Base-by-base conservation (phyloP, 2,113 vertebrate species). In the Cisticola juncidis region DNA sequence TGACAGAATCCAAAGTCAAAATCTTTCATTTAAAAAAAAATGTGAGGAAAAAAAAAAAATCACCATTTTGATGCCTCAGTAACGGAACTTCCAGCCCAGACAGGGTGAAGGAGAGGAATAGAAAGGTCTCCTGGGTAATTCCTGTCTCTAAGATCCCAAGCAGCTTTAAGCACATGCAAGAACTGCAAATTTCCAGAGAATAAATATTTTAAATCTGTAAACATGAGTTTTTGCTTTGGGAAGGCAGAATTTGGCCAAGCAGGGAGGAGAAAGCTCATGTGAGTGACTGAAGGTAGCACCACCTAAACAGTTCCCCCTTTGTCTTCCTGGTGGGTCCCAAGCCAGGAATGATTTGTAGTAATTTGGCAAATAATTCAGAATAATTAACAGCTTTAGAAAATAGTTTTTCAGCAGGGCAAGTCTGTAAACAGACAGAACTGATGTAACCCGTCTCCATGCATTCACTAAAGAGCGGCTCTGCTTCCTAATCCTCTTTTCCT, bases 381-480 rank as follows among this genome's bases (percentile, higher is more conserved):
- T 57, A 64, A 90, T 88, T 54, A 86, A 60, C 72, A 51, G 93
- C 91, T 90, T 95, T 77, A 56, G 92, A 25, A 78, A 86, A 77
- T 2, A 9, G 71, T 54, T 93, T 86, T 68, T 50, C 60, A 9
- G 51, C 81, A 0, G 2, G 14, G 54, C n/a, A 44, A 92, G 81
- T 5, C 77, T 3, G 29, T 7, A 35, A 77, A 64, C 45, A 58
- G 81, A 66, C 68, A 71, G 81, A 14, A 51, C 16, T 47, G 82
- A 36, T 36, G 42, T 29, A 53, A 77, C 64, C 44, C 11, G 23
- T 28, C 86, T 53, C 56, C 2, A 20, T 22, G 84, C 0, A 9
- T 1, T 38, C 11, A 26, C 13, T 79, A 29, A 79, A 66, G 86
- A 74, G 81, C 73, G 0, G 44, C 81, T 58, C 85, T 33, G 76